These are phyloP conservation scores for Axea sp. DNA, from an alignment of 2,888 invertebrate genomes.

Conservation along the genomic window DNA sequence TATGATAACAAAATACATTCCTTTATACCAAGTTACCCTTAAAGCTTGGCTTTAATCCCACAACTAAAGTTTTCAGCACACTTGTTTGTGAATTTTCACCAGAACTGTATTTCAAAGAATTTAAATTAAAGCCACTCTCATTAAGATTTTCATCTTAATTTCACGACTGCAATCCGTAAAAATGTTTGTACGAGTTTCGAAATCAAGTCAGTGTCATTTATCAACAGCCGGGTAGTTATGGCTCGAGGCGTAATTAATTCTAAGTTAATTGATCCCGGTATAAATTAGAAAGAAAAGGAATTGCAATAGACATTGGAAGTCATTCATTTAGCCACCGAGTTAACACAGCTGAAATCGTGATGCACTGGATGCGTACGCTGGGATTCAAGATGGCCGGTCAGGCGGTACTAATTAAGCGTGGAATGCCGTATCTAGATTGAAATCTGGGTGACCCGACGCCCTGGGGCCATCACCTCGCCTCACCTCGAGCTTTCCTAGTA, in stretches of 20 bases:
- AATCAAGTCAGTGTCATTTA: slow-evolving; percentile 49
- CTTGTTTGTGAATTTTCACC: too few species aligned
- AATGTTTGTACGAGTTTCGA: slow-evolving; percentile 26
- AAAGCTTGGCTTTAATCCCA: too few species aligned
- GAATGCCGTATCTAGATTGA: slow-evolving; percentile 79
- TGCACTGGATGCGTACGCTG: slow-evolving; percentile 49
- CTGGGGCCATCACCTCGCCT: slow-evolving; percentile 76
- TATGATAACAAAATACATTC: too few species aligned
- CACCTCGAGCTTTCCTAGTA: slow-evolving; percentile 66
- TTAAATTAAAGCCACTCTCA: too few species aligned
- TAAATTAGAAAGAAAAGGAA: slow-evolving; percentile 59
- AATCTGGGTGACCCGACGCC: slow-evolving; percentile 79
- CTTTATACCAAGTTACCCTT: too few species aligned
- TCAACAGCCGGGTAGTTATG: slow-evolving; percentile 32
- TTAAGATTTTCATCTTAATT: too few species aligned
- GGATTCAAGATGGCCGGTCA: slow-evolving; percentile 72
- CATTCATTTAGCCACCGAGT: slow-evolving; percentile 58
- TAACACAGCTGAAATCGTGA: slow-evolving; percentile 48
- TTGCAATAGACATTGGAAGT: slow-evolving; percentile 58
- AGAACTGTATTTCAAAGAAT: too few species aligned
- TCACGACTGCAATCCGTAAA: slow-evolving; percentile 22
- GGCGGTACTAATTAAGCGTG: slow-evolving; percentile 78
- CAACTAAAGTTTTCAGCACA: too few species aligned
- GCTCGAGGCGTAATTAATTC: slow-evolving; percentile 57
- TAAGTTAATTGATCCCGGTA: slow-evolving; percentile 59